Base-by-base conservation (phyloP, 1,140 invertebrate genomes). In the Batillaria attramentaria region DNA sequence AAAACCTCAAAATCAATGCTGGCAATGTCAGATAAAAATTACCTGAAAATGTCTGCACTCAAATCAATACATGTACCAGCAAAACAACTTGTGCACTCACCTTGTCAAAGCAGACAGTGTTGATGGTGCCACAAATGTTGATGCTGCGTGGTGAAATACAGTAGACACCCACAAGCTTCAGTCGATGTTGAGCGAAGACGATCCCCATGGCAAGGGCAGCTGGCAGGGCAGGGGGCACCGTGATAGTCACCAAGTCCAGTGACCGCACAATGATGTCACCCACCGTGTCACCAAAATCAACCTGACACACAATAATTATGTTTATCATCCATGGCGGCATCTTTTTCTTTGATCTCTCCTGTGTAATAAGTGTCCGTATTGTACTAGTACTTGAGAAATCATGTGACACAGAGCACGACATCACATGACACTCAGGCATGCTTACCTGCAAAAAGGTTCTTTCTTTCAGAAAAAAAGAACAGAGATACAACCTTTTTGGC, bases 51-150 rank as follows among this genome's bases (percentile, higher is more conserved):
- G 57, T 1, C 33, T 28, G 33, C 57, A 62, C 10, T 62, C 24
- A 62, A 62, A 4, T 28, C 10, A 62, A 62, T 24, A 54, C n/a
- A 13, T 24, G 10, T 66, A 37, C n/a, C 41, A n/a, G 0, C n/a
- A 13, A 70, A 28, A 77, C 81, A n/a, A n/a, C n/a, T n/a, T n/a
- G n/a, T n/a, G n/a, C n/a, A n/a, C n/a, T 86, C 86, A 97, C 96
- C 94, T 99, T 99, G 90, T 99, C 97, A 92, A 99, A 99, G 88
- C 97, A 98, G 85, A 98, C 94, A 83, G 96, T 95, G 91, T 99
- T 96, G 43, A 98, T 93, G 73, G 96, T 97, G 1, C 98, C 98
- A 83, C 96, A 95, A 33, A 98, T 94, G 87, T 97, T 97, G 81
- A 99, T 98, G 1, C 95, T 93, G 8, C 95, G 93, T 5, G 97